Conservation (phyloP, 2,113 vertebrate genomes). For the Nycticorax nycticorax region DNA sequence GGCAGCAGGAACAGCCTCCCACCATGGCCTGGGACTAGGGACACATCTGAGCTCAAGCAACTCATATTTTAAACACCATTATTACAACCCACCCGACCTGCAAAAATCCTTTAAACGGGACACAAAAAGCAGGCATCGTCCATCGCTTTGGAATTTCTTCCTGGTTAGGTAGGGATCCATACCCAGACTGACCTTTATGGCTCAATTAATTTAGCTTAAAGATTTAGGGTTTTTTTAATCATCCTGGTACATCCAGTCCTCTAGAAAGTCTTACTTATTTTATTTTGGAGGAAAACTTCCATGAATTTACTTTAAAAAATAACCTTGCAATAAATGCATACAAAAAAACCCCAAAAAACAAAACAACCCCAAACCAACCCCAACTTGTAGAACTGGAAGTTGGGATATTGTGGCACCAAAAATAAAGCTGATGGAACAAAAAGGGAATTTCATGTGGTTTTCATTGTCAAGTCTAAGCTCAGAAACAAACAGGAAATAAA, state of each 20-base stretch:
- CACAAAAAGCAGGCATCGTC: background rate
- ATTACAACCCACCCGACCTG: background rate
- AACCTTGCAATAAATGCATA: background rate
- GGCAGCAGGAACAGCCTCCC: background rate
- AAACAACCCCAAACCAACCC: background rate
- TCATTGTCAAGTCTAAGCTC: slow-evolving; percentile 62
- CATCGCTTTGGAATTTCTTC: background rate
- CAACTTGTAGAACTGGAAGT: slow-evolving; percentile 10
- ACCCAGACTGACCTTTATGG: background rate
- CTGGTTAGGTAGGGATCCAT: background rate
- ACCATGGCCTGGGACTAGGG: background rate
- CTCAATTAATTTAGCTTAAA: background rate
- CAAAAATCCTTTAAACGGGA: background rate
- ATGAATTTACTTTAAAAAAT: background rate
- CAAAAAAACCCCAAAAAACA: background rate
- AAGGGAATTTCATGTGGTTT: slow-evolving; percentile 68
- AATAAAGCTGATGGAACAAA: slow-evolving; percentile 66
- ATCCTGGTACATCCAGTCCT: background rate
- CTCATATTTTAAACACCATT: accelerated
- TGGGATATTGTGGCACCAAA: slow-evolving; percentile 38
- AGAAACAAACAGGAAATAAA: slow-evolving; percentile 72
- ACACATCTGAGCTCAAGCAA: background rate
- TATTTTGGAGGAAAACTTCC: background rate
- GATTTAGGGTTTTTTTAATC: background rate
- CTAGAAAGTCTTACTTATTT: background rate